Evolutionary conservation across 2,113 vertebrate species (phyloP), one percentile per base, ranked within the genome.

Genomic region (Takifugu bimaculatus): DNA sequence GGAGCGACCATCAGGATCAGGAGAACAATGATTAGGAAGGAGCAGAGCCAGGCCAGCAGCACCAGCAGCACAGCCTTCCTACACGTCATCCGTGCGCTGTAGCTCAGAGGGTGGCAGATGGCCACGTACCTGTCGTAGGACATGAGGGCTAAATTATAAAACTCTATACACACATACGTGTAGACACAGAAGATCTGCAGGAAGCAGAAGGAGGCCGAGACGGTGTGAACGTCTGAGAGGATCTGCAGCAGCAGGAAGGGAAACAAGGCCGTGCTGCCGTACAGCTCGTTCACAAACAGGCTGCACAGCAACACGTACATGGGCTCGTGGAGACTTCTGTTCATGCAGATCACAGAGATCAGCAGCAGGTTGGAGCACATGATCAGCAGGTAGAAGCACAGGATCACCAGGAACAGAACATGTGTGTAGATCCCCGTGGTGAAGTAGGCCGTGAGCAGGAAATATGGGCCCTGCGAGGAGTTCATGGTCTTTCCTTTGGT

Each of bases 251-350:
- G 54, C 0, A 72, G 54, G 2, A 63, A 26, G 2, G 74, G 74
- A 32, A 77, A 67, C 15, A 77, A 4, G 0, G 13, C 55, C 3
- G 50, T 26, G 26, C 68, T 71, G 3, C 82, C 82, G 42, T 81
- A 84, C 10, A 88, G 68, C 39, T 84, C 77, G 70, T 86, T 85
- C 2, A 77, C 39, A 76, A 62, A 81, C 67, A 88, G 63, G 55
- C 59, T 73, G 59, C 84, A 83, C 14, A 87, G 56, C 6, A 86
- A 76, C 14, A 86, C 26, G 57, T 82, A 88, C 84, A 87, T 82
- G 14, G 82, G 86, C 15, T 86, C 70, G 55, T 84, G 82, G 13
- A 88, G 51, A 4, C 57, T 66, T 13, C 68, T 74, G 35, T 78
- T 75, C 12, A 65, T 2, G 14, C 50, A 81, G 61, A 86, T 85